Evolutionary conservation across 2,113 vertebrate species (phyloP).

Genomic region (Nothoprocta pentlandii): DNA sequence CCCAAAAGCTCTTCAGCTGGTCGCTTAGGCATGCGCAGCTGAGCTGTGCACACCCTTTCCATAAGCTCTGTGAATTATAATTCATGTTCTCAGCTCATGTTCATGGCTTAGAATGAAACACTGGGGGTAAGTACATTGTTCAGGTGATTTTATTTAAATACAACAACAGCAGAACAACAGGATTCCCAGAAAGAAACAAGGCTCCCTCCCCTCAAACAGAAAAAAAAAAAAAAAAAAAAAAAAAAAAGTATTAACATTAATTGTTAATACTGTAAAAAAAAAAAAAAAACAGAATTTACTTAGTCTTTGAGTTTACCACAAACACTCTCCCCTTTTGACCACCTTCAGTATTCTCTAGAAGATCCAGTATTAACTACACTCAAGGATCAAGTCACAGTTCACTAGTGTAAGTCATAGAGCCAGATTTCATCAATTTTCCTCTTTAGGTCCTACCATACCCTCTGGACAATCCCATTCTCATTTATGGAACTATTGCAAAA

Average conservation of each 20-base stretch:
- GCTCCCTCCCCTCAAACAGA: background rate
- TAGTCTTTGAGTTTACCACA: conserved; percentile 13
- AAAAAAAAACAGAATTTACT: background rate
- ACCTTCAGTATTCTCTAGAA: background rate
- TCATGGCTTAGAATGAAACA: conserved; percentile 49
- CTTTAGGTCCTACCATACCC: background rate
- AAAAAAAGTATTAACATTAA: conserved; percentile 58
- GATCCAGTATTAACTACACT: conserved; percentile 23
- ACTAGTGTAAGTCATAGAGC: conserved; percentile 14
- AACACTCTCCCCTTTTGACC: conserved; percentile 15
- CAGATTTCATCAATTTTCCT: background rate
- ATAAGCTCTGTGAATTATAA: background rate
- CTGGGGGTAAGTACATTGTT: conserved; percentile 23
- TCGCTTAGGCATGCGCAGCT: background rate
- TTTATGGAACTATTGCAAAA: background rate
- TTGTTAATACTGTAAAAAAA: conserved; percentile 32
- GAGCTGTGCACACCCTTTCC: background rate
- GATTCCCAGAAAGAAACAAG: conserved; percentile 39
- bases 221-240: conserved; percentile 39
- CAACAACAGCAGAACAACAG: conserved; percentile 65
- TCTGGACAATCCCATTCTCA: background rate
- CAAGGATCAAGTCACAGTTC: conserved; percentile 49
- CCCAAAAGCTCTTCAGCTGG: background rate
- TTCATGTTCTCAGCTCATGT: background rate
- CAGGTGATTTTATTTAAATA: conserved; percentile 74